Evolutionary conservation across 2,797 vertebrate species (phyloP), one percentile per base, ranked within the genome.

Genomic region (Mycteria americana): DNA sequence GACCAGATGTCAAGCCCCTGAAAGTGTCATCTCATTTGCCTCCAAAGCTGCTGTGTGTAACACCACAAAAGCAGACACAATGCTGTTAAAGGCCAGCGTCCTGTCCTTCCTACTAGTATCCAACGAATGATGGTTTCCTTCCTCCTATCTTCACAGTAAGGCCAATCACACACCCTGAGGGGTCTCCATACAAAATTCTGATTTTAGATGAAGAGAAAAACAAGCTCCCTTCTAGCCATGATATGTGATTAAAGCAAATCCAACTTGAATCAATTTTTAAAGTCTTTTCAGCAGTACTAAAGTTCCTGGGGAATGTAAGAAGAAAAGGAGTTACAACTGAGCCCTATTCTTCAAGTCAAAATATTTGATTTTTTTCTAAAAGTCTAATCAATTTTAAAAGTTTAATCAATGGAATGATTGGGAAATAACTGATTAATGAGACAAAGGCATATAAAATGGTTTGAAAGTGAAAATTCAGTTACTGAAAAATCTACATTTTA

Each of bases 101-200:
- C 73, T 62, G 46, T 80, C 22, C 75, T 74, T 82, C 57, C 46
- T 15, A 21, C 39, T 50, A 35, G 43, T 43, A 70, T 51, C 78
- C 53, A 51, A 62, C 54, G 53, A 63, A 51, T 37, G 30, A 62
- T 35, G 30, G 22, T 60, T 93, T 91, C 67, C 86, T 68, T 90
- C 51, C 37, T 65, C 46, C 70, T 67, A 4, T 33, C 65, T 75
- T 75, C 72, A 67, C 46, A 85, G 48, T 28, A 48, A 79, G 67
- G 59, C 33, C 54, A 79, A 45, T 2, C 80, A 27, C 54, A 60
- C 65, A 77, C 93, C 67, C 82, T 82, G 57, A 74, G 63, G 82
- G 63, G 90, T 78, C 50, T 81, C 91, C 83, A 90, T 92, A 86
- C 85, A 94, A 79, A 96, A 94, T 92, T 85, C 57, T 88, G 86